These are phyloP conservation scores for Drosophila paramelanica DNA, from an alignment of 2,888 invertebrate species.

Conservation along the genomic window DNA sequence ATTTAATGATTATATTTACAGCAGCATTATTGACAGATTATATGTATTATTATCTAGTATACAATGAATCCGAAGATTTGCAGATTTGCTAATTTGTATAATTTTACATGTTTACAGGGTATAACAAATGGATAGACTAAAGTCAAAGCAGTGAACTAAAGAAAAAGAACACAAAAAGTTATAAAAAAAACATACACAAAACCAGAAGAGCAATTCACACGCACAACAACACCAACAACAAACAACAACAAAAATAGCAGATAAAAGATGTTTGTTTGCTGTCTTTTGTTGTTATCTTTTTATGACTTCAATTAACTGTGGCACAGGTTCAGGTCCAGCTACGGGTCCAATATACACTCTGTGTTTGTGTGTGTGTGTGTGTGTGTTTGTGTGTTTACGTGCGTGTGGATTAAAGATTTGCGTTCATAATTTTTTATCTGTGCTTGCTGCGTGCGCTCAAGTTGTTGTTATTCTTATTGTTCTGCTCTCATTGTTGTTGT, in stretches of 20 bases:
- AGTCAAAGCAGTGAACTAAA: conserved; percentile 22
- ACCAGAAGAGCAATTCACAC: conserved; percentile 73
- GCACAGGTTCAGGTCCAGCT: conserved; percentile 50
- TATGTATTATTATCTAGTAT: too few species aligned
- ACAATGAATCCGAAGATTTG: too few species aligned
- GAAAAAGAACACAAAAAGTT: conserved; percentile 48
- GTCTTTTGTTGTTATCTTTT: conserved; percentile 66
- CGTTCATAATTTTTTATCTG: conserved; percentile 79
- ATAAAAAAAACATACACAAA: conserved; percentile 57
- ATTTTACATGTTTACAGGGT: conserved; percentile 31
- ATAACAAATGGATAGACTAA: conserved; percentile 26
- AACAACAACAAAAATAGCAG: conserved; percentile 25
- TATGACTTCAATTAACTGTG: conserved; percentile 78
- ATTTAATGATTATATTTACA: too few species aligned
- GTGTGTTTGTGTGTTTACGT: conserved; percentile 30
- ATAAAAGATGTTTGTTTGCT: conserved; percentile 71
- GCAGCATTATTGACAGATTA: too few species aligned
- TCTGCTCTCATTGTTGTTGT: background rate
- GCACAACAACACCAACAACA: conserved; percentile 56
- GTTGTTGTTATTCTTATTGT: conserved; percentile 46
- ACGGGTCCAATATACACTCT: conserved; percentile 20
- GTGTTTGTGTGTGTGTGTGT: conserved; percentile 23
- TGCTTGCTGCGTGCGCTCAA: conserved; percentile 64
- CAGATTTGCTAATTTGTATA: background rate
- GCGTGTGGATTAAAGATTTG: conserved; percentile 61